Evolutionary conservation across 2,113 vertebrate species (phyloP).

Genomic region (Puma concolor): DNA sequence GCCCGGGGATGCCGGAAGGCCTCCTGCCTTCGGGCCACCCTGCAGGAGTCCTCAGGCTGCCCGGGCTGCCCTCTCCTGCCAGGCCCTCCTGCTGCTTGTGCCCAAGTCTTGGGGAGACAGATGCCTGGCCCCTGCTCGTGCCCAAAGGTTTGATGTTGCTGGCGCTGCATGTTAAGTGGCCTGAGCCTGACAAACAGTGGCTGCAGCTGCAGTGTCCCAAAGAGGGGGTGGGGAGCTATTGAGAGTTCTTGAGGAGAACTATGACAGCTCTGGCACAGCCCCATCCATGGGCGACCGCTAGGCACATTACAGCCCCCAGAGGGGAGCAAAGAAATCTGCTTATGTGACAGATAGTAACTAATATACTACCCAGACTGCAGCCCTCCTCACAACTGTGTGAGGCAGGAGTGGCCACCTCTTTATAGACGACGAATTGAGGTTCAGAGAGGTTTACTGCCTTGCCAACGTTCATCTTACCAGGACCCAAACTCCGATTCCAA

Average conservation of each 20-base stretch:
- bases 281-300: background rate
- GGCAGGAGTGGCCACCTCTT: background rate
- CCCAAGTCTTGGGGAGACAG: constrained; percentile 48
- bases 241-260: background rate
- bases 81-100: background rate
- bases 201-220: constrained; percentile 46
- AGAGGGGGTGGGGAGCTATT: background rate
- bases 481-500: background rate
- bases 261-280: background rate
- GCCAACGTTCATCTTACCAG: background rate
- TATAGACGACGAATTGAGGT: background rate
- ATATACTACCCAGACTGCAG: background rate
- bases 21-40: constrained; percentile 45
- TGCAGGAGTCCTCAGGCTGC: background rate
- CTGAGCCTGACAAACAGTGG: constrained; percentile 42
- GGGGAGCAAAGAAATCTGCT: background rate
- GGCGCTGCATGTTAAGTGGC: constrained; percentile 68
- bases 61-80: constrained; percentile 29
- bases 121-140: constrained; percentile 50
- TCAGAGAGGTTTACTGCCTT: background rate
- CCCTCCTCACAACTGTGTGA: background rate
- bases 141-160: constrained; percentile 41
- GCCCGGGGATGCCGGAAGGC: background rate
- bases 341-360: background rate
- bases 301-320: background rate